phyloP scores from a whole-genome alignment of 92 coral and sea anemone species.

The Isaurus tuberculatus region DNA sequence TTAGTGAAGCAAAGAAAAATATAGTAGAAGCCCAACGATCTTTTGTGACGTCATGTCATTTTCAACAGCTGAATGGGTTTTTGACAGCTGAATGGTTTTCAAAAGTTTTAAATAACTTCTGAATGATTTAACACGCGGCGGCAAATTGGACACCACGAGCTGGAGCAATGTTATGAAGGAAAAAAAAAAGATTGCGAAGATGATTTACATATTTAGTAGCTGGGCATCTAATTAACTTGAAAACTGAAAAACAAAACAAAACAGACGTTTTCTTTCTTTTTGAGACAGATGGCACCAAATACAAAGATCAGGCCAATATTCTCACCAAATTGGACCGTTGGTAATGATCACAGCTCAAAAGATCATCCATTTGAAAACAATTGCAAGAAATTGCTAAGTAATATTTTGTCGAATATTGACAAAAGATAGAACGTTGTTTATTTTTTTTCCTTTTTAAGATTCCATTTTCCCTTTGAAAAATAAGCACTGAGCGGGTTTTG shows the following conservation, averaged over 20 bases:
- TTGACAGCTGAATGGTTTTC: conserved; percentile 52
- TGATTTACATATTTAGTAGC: conserved; percentile 26
- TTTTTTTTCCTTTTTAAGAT: not conserved
- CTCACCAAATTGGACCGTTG: not conserved
- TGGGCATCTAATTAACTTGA: conserved; percentile 25
- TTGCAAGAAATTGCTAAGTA: not conserved
- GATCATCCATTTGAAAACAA: conserved; percentile 7
- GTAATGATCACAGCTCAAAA: conserved; percentile 9
- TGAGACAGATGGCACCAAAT: conserved; percentile 20
- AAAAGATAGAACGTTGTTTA: not conserved
- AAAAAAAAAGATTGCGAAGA: not conserved
- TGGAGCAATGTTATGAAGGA: conserved; percentile 9
- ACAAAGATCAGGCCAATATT: not conserved
- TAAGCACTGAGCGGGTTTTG: not conserved
- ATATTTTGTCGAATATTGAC: not conserved
- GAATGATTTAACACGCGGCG: conserved; percentile 55
- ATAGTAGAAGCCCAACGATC: conserved; percentile 22
- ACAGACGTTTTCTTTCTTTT: conserved; percentile 7
- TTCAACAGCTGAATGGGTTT: conserved; percentile 46
- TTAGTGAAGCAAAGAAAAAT: conserved; percentile 27
- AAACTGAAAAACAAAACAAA: conserved; percentile 32
- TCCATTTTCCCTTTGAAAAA: not conserved
- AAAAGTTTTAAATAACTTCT: conserved; percentile 38
- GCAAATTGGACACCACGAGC: conserved; percentile 47
- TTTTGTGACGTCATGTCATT: conserved; percentile 47